These are phyloP conservation scores for Leptosomus discolor DNA, from an alignment of 2,113 vertebrate species.

Conservation along the genomic window DNA sequence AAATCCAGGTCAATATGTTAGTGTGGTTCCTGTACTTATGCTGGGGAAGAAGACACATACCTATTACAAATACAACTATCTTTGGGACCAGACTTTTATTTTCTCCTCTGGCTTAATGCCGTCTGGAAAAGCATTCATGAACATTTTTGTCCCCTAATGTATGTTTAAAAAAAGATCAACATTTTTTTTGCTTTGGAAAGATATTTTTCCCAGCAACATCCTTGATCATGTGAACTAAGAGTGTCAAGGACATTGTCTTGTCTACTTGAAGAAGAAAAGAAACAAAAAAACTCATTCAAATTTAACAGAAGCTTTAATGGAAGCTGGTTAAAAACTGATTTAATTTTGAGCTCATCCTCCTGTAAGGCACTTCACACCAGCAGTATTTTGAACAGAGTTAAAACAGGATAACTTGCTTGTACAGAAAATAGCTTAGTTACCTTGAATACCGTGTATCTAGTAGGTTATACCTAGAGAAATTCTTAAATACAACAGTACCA, in stretches of 20 bases:
- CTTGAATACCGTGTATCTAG: neutral
- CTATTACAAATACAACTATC: neutral
- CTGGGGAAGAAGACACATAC: neutral
- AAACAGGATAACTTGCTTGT: neutral
- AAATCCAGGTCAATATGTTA: neutral
- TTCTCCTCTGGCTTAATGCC: neutral
- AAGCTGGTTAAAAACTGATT: neutral
- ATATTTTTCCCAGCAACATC: neutral
- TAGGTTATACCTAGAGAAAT: neutral
- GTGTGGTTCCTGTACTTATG: neutral
- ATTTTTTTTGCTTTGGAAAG: neutral
- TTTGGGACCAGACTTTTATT: neutral
- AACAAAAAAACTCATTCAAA: neutral
- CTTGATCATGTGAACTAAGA: neutral
- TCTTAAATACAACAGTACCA: neutral
- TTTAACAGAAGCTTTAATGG: neutral
- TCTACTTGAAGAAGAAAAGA: neutral
- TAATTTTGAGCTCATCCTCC: neutral
- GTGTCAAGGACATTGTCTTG: neutral
- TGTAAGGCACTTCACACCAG: fast-evolving
- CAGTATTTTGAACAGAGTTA: neutral
- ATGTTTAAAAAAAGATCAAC: neutral
- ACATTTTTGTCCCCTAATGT: neutral
- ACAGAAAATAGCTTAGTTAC: neutral
- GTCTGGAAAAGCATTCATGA: neutral